phyloP scores from a whole-genome alignment of 1,140 invertebrate genomes.

The Drosophila watanabei region DNA sequence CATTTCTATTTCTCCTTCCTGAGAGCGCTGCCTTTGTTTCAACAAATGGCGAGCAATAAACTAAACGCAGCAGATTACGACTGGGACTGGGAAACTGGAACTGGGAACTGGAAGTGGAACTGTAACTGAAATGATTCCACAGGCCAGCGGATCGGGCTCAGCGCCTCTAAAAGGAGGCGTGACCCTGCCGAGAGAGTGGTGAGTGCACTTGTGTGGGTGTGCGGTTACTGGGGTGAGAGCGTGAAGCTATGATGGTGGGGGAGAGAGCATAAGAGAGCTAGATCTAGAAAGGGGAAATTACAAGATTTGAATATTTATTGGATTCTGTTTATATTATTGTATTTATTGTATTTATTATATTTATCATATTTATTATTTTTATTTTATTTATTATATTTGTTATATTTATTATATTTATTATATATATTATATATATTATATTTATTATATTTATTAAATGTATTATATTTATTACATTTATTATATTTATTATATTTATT shows the following conservation, averaged over 20 bases:
- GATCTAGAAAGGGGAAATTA: background rate
- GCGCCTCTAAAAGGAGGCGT: constrained; percentile 25
- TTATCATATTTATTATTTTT: too few species aligned
- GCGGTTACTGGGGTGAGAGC: background rate
- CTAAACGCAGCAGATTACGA: constrained; percentile 77
- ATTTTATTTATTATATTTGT: too few species aligned
- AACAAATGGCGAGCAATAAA: constrained; percentile 76
- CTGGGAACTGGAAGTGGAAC: background rate
- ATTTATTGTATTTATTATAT: too few species aligned
- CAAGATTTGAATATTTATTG: background rate
- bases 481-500: too few species aligned
- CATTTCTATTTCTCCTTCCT: constrained; percentile 1
- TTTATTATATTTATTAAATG: too few species aligned
- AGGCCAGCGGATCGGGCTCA: constrained; percentile 5
- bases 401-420: too few species aligned
- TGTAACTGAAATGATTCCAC: constrained; percentile 20
- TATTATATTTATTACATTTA: too few species aligned
- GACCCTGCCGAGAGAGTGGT: background rate
- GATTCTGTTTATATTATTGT: too few species aligned
- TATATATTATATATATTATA: too few species aligned
- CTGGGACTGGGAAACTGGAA: constrained; percentile 14
- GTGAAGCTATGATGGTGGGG: background rate
- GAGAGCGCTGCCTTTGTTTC: constrained; percentile 47
- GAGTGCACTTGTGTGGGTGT: constrained; percentile 2
- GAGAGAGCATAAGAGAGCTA: background rate